A percentile compares a stretch with the other conserved stretches of the same genome.
These are phyloP conservation scores for Morbakka virulenta DNA, from an alignment of 30 jellyfish, hydroid and myxozoan species.

Conservation along the genomic window DNA sequence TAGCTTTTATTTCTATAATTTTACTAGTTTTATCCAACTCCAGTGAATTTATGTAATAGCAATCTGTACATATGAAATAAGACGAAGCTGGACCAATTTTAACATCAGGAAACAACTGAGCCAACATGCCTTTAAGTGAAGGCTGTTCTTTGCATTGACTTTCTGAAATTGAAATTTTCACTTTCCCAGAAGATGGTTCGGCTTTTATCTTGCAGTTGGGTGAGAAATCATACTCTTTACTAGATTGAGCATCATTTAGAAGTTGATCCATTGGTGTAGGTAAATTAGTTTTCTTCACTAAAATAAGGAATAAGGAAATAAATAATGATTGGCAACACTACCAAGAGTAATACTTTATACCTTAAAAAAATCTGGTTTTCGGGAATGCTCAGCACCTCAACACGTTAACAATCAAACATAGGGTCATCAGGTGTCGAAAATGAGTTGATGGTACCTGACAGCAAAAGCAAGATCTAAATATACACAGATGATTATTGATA, in stretches of 20 bases:
- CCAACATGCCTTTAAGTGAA: slow-evolving; percentile 26
- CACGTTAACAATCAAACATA: no score
- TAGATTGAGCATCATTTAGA: neutral
- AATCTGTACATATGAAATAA: slow-evolving; percentile 37
- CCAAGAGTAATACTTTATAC: no score
- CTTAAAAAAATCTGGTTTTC: no score
- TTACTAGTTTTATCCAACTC: slow-evolving; percentile 9
- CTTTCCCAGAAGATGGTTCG: neutral
- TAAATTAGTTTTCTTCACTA: neutral
- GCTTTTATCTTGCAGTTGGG: neutral
- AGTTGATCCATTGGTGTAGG: neutral
- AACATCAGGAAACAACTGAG: slow-evolving; percentile 33
- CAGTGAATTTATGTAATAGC: slow-evolving; percentile 19
- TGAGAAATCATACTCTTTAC: neutral
- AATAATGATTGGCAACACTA: no score
- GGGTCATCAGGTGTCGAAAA: no score
- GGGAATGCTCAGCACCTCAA: no score
- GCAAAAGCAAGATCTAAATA: no score
- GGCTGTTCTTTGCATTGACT: slow-evolving; percentile 9
- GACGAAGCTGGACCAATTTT: slow-evolving; percentile 18
- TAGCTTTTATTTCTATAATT: slow-evolving; percentile 5
- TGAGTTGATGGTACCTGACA: no score
- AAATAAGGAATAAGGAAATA: no score
- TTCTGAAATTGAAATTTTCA: neutral
- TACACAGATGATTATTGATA: no score